These are phyloP conservation scores for Lepeophtheirus nordmannii DNA, from an alignment of 2,888 invertebrate genomes.

Conservation along the genomic window DNA sequence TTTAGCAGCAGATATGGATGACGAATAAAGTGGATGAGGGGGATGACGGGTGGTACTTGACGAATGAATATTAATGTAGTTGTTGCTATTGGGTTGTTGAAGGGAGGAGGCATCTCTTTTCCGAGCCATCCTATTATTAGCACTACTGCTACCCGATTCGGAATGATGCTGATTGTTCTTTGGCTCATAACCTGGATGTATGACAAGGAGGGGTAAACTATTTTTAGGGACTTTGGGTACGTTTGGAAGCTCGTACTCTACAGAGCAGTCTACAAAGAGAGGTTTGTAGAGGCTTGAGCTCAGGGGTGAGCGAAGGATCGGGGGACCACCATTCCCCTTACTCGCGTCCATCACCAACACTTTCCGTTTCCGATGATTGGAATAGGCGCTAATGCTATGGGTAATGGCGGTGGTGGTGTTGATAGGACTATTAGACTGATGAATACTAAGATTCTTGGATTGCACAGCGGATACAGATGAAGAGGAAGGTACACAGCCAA, in stretches of 20 bases:
- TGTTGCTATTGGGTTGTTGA: too few relatives aligned
- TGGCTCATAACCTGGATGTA: conserved; percentile 19
- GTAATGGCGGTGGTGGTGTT: too few relatives aligned
- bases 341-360: not conserved
- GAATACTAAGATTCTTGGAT: not conserved
- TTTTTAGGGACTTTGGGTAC: conserved; percentile 18
- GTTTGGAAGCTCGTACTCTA: conserved; percentile 22
- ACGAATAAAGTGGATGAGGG: not conserved
- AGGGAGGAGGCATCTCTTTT: not conserved
- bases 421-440: not conserved
- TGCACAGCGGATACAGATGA: too few relatives aligned
- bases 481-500: too few relatives aligned
- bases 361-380: too few relatives aligned
- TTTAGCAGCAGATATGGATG: not conserved
- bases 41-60: not conserved
- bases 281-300: not conserved
- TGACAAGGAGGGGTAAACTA: conserved; percentile 11
- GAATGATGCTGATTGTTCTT: conserved; percentile 3
- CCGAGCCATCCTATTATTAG: not conserved
- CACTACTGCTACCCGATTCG: not conserved
- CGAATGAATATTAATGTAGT: conserved; percentile 2
- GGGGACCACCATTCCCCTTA: conserved; percentile 10
- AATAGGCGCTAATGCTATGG: too few relatives aligned
- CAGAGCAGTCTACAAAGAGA: conserved; percentile 22
- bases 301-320: not conserved